A percentile compares a stretch with the other conserved stretches of the same genome.
phyloP scores from a whole-genome alignment of 1,140 invertebrate species.

The Mamestra configurata region DNA sequence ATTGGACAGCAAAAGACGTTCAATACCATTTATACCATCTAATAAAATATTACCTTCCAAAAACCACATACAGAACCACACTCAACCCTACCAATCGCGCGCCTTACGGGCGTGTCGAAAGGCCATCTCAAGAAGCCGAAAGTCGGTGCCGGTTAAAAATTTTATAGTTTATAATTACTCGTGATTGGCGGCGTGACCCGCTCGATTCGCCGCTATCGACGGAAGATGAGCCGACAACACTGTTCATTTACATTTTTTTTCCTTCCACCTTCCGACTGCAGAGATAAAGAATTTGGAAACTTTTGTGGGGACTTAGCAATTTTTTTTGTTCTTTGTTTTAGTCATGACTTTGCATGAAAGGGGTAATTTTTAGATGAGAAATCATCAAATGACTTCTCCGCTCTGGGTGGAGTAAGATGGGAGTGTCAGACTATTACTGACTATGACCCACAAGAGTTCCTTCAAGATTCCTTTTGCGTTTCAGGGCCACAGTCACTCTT shows the following conservation, averaged over 20 bases:
- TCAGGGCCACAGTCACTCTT: no score
- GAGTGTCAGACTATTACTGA: no score
- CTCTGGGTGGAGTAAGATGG: no score
- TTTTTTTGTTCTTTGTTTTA: background rate
- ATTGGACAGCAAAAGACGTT: no score
- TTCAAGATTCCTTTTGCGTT: no score
- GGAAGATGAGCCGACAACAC: slow-evolving; percentile 39
- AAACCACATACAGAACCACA: slow-evolving; percentile 67
- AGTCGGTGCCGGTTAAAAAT: slow-evolving; percentile 69
- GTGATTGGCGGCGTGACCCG: slow-evolving; percentile 76
- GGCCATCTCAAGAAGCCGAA: slow-evolving; percentile 81
- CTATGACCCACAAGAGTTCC: no score
- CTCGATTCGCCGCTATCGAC: slow-evolving; percentile 60
- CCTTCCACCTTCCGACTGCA: slow-evolving; percentile 27
- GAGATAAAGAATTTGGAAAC: background rate
- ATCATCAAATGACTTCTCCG: no score
- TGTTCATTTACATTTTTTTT: slow-evolving; percentile 72
- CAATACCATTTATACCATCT: no score
- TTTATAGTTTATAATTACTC: slow-evolving; percentile 85
- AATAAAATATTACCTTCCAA: background rate
- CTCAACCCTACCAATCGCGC: slow-evolving; percentile 37
- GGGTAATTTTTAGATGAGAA: no score
- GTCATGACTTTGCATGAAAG: no score
- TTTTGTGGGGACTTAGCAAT: no score
- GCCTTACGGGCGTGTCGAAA: slow-evolving; percentile 71